phyloP scores from a whole-genome alignment of 2,888 invertebrate species.

The Phengaris arion region DNA sequence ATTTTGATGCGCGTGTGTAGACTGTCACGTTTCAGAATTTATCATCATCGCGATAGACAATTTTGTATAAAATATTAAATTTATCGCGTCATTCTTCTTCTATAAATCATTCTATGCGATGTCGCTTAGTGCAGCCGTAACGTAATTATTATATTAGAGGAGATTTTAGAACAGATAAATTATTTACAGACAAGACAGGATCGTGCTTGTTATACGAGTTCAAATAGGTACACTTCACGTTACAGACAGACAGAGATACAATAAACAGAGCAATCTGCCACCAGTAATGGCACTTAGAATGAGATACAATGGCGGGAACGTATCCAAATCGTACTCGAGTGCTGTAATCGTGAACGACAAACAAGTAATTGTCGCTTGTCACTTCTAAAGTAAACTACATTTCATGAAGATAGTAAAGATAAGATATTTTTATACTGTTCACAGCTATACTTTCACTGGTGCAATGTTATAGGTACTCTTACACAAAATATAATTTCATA shows the following conservation, averaged over 20 bases:
- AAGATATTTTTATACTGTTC: neutral
- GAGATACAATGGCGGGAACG: neutral
- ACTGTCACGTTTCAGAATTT: neutral
- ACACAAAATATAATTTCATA: too few relatives aligned
- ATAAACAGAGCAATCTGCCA: neutral
- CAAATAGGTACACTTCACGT: neutral
- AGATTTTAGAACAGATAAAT: neutral
- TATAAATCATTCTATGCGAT: neutral
- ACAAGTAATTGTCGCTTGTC: slow-evolving; percentile 8
- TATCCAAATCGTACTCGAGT: neutral
- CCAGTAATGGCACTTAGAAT: slow-evolving; percentile 1
- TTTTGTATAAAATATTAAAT: neutral
- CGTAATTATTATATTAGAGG: neutral
- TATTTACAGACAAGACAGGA: neutral
- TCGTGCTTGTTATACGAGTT: neutral
- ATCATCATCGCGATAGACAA: neutral
- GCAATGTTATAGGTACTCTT: too few relatives aligned
- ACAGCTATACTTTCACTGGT: neutral
- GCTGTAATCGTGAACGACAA: neutral
- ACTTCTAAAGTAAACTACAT: neutral
- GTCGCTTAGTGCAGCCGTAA: neutral
- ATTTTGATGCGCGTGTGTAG: neutral
- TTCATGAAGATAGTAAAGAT: neutral
- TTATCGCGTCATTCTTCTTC: neutral
- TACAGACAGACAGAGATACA: slow-evolving; percentile 1